Conservation (phyloP, 2,888 invertebrate species). For the Crocallis elinguaria region DNA sequence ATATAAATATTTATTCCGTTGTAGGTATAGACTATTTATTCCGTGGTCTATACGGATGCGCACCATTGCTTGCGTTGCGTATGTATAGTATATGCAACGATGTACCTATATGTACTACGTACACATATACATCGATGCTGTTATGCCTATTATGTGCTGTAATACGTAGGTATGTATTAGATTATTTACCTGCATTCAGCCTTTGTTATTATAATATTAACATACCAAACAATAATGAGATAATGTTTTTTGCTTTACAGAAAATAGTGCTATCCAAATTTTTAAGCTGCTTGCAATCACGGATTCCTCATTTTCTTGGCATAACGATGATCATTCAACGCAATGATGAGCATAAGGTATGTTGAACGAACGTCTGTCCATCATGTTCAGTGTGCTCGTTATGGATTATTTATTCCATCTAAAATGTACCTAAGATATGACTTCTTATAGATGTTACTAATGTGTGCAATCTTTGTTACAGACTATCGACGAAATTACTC, state of each 20-base stretch:
- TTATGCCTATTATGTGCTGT: no score
- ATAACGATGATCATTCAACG: slow-evolving; percentile 46
- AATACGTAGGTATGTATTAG: no score
- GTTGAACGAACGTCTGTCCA: not conserved
- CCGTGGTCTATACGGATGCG: no score
- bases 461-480: slow-evolving; percentile 38
- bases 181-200: no score
- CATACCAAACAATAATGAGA: not conserved
- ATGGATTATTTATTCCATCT: not conserved
- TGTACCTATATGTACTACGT: no score
- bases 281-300: slow-evolving; percentile 56
- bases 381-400: not conserved
- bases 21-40: no score
- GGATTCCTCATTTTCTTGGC: slow-evolving; percentile 61
- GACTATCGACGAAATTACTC: slow-evolving; percentile 42
- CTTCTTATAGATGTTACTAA: not conserved
- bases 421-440: not conserved
- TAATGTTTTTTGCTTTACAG: slow-evolving; percentile 44
- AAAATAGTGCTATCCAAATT: slow-evolving; percentile 56
- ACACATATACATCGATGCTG: no score
- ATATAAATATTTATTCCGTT: no score
- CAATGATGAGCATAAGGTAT: slow-evolving; percentile 27
- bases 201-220: no score
- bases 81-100: no score
- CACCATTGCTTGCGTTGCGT: no score